phyloP scores from a whole-genome alignment of 92 coral and sea anemone species.

The Epizoanthus fatuus region DNA sequence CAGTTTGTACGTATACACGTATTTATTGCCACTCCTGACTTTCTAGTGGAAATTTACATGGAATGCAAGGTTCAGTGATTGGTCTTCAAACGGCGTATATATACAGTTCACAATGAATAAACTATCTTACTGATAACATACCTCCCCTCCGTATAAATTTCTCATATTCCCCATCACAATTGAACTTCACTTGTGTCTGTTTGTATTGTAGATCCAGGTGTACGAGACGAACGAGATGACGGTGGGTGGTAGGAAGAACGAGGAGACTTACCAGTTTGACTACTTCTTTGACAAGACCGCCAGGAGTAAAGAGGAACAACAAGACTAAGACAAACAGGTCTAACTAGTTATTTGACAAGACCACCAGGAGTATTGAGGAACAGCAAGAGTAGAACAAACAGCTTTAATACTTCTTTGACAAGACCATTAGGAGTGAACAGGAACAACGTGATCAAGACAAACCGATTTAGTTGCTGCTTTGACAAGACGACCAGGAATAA shows the following conservation, averaged over 20 bases:
- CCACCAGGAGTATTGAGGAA: not conserved
- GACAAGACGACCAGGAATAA: conserved; percentile 45
- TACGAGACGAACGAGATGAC: conserved; percentile 82
- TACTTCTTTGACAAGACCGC: conserved; percentile 87
- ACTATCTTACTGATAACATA: too few relatives aligned
- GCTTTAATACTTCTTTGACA: conserved; percentile 86
- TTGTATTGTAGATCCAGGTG: conserved; percentile 72
- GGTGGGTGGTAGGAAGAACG: conserved; percentile 76
- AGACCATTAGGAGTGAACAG: conserved; percentile 48
- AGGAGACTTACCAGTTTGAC: conserved; percentile 79
- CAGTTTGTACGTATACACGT: too few relatives aligned
- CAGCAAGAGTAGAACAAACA: conserved; percentile 6
- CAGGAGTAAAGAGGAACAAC: not conserved
- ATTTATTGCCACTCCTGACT: too few relatives aligned
- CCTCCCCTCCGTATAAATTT: too few relatives aligned
- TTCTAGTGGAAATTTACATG: too few relatives aligned
- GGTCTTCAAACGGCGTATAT: too few relatives aligned
- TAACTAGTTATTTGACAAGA: conserved; percentile 75
- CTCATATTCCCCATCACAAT: too few relatives aligned
- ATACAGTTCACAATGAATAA: too few relatives aligned
- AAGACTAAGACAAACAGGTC: conserved; percentile 6
- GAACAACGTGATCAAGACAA: not conserved
- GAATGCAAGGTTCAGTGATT: too few relatives aligned
- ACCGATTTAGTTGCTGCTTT: conserved; percentile 58
- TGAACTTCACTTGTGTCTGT: too few relatives aligned